Evolutionary conservation across 2,113 vertebrate genomes (phyloP), one percentile per base, ranked within the genome.

Genomic region (Mirounga angustirostris): DNA sequence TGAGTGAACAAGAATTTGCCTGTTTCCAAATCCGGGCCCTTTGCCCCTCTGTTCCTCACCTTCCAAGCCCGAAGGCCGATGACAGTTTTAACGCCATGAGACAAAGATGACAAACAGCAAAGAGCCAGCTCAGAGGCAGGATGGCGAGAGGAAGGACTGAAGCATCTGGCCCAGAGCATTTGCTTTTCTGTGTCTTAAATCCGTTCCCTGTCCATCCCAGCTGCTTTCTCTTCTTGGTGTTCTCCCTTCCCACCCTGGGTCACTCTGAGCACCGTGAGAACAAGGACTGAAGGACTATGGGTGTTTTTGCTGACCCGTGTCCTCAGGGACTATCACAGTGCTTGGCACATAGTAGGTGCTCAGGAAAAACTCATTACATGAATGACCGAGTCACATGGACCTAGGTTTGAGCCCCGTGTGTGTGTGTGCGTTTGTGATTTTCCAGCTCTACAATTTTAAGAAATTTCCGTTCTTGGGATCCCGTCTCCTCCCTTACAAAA

Each of bases 121-220:
- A 81, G 33, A 59, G 14, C 65, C n/a, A 9, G 1, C 30, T 14
- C 61, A 30, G 18, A 9, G 21, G 2, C 16, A 21, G 33, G 52
- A 40, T 0, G 69, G 28, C 2, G 2, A 80, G 2, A 21, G 30
- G 4, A 22, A 40, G 43, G 52, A 10, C 2, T 0, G 4, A 54
- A 40, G 28, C 1, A 0, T 15, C 80, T 43, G 43, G 80, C 12
- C 52, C 50, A 11, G 26, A 69, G 7, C 7, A 30, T 15, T 80
- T 63, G 19, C 82, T 85, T 43, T 63, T n/a, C 65, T 14, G 6
- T 4, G 40, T 46, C 73, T 58, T 63, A 5, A 58, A 71, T 33
- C 28, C 52, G 21, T 33, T 18, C 22, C 40, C 18, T 43, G 14
- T 24, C 18, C 26, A 0, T 4, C 54, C 26, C 9, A 40, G 15